Base-by-base conservation (phyloP, 92 coral and sea anemone genomes). In the Epizoanthus fatuus region DNA sequence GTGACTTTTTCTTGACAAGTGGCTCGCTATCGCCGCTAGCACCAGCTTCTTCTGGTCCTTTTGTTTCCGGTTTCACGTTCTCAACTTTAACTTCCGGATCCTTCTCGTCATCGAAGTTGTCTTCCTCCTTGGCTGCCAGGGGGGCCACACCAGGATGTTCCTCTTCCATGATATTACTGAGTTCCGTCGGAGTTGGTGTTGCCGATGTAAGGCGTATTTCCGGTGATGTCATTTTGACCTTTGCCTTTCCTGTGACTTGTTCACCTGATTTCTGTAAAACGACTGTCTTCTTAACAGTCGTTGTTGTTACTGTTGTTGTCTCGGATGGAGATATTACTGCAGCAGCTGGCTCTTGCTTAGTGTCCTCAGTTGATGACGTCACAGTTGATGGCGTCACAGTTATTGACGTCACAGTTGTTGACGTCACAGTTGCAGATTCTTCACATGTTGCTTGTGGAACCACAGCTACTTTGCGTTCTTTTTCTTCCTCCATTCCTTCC, bases 161-260 rank as follows among this genome's bases (percentile, higher is more conserved):
- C 57, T 77, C 82, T 62, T 77, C 82, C 39, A 6, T 62, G 20
- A 77, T 77, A 20, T 42, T 37, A n/a, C 63, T 69, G 20, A 77
- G 42, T 8, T 77, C 82, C 65, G 13, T 12, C 6, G 82, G 70
- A 37, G 70, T 77, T 17, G 82, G 82, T 77, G 82, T 77, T 4
- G 82, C 82, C 3, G 82, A 60, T 0, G 82, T 77, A 8, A 77
- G 56, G 14, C 82, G 82, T 60, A 77, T 77, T 44, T 77, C 82
- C 4, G 82, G 82, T 9, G 82, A 77, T 7, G 57, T 42, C 2
- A 60, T 25, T 59, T 40, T 77, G 53, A 37, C 8, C 14, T 77
- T 77, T 77, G 82, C 44, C 56, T 77, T 77, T 16, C 82, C 82
- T 22, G 53, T 5, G 69, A 17, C 40, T 2, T 62, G 69, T 62